Evolutionary conservation across 1,140 invertebrate species (phyloP), one percentile per base, ranked within the genome.

Genomic region (Pseudomyrmex pallidus): DNA sequence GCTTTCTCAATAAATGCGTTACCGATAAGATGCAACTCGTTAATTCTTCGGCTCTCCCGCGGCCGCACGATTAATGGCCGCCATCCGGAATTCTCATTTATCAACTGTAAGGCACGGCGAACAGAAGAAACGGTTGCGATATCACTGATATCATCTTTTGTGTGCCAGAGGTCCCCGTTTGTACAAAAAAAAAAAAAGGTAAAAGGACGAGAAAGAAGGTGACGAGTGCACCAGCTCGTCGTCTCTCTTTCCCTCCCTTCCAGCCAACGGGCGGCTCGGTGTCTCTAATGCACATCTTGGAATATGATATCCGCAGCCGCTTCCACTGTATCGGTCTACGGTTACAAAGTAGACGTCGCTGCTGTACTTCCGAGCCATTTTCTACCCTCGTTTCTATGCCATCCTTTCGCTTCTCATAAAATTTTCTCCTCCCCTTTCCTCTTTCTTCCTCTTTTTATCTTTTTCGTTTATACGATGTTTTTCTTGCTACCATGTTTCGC

Each of bases 241-340:
- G 20, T n/a, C 9, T 46, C 20, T 74, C 57, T 44, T 15, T n/a
- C 9, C 44, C 44, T 35, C 35, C 5, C 35, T 35, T 35, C 35
- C 35, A 35, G 50, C 67, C 17, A 35, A 20, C 20, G 62, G n/a
- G 74, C 50, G 61, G 54, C 59, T 78, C 64, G n/a, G 52, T 22
- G 63, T 52, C 25, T 66, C 74, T 78, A 78, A 78, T 78, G 74
- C 54, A 78, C 74, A 66, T 66, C 74, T 17, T 68, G 74, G 64
- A 78, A 68, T 78, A 78, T 78, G 62, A 78, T 78, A 78, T 78
- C 74, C 74, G 73, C 25, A 57, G 59, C 22, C 22, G 73, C 63
- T 68, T 78, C 64, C 20, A 56, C 63, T 78, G 74, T 68, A 68
- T 78, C 46, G 63, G 63, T 50, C 74, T 78, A 78, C 74, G 17